Base-by-base conservation (phyloP, 53 echinoderm and acorn worm species). In the Glandiceps talaboti region DNA sequence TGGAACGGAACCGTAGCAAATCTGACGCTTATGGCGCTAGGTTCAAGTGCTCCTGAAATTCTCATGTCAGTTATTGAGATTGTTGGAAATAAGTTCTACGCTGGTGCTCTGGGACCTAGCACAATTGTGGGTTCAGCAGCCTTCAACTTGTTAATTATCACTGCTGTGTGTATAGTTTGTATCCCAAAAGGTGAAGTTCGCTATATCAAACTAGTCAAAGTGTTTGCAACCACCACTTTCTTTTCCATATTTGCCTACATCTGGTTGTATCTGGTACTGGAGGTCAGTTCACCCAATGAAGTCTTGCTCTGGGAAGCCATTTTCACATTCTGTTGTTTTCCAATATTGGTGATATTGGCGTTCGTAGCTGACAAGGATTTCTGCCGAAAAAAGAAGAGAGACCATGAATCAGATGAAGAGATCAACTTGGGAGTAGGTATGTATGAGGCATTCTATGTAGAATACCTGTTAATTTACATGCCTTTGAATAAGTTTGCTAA, bases 1-100 rank as follows among this genome's bases (percentile, higher is more conserved):
- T 95, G 96, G 96, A 95, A 95, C 73, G 92, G 92, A 76, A 95
- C 96, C 0, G 96, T 95, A 1, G 96, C 96, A 74, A 95, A 95
- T 79, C 82, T 95, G 12, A 95, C 96, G 26, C 87, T 95, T 33
- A 90, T 95, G 92, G 96, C 96, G 0, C 76, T 95, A 77, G 96
- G 92, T 26, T 92, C 96, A 77, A 90, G 90, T 30, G 92, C 92
- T 28, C 96, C 96, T 1, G 96, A 95, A 77, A 95, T 95, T 81
- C 86, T 92, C 25, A 89, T 95, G 64, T 90, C 90, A 14, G 75
- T 95, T 33, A 92, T 95, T 64, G 96, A 95, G 79, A 92, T 95
- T 12, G 33, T 81, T 33, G 92, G 90, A 1, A 95, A 89, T 31
- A 79, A 81, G 25, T 92, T 95, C 85, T 33, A 87, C 64, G 82